Conservation (phyloP, 2,888 invertebrate species). For the Hirtodrosophila trivittata region DNA sequence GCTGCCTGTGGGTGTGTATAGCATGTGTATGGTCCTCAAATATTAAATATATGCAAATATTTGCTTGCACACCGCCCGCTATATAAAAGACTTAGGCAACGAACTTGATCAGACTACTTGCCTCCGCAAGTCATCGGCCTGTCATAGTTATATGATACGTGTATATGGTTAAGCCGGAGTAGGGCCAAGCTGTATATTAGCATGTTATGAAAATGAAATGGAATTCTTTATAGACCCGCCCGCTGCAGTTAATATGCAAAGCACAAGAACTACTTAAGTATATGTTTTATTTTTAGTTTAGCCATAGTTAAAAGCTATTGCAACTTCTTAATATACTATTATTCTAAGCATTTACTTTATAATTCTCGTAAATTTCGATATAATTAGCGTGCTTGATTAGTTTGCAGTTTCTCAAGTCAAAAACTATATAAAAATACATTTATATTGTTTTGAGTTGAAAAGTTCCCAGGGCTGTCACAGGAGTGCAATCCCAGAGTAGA, state of each 20-base stretch:
- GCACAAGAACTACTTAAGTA: background rate
- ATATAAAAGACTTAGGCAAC: constrained; percentile 76
- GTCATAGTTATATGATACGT: constrained; percentile 58
- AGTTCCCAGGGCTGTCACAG: constrained; percentile 3
- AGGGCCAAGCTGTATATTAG: constrained; percentile 1
- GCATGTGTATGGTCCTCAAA: constrained; percentile 43
- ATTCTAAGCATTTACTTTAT: background rate
- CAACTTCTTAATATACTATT: background rate
- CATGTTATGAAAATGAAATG: constrained; percentile 21
- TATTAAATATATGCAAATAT: constrained; percentile 73
- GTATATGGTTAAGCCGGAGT: constrained; percentile 1
- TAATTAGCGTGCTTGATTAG: background rate
- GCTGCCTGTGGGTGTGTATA: constrained; percentile 64
- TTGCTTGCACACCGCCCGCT: constrained; percentile 54
- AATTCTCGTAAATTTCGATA: background rate
- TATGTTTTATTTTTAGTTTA: background rate
- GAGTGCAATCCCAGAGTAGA: background rate
- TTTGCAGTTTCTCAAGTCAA: background rate
- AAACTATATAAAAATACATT: background rate
- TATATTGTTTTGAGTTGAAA: too few species aligned
- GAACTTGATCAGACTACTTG: constrained; percentile 56
- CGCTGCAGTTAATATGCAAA: constrained; percentile 21
- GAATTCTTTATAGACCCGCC: constrained; percentile 20
- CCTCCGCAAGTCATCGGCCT: constrained; percentile 51
- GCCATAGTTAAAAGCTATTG: background rate